Evolutionary conservation across 2,888 invertebrate species (phyloP).

Genomic region (Harpalus rufipes): DNA sequence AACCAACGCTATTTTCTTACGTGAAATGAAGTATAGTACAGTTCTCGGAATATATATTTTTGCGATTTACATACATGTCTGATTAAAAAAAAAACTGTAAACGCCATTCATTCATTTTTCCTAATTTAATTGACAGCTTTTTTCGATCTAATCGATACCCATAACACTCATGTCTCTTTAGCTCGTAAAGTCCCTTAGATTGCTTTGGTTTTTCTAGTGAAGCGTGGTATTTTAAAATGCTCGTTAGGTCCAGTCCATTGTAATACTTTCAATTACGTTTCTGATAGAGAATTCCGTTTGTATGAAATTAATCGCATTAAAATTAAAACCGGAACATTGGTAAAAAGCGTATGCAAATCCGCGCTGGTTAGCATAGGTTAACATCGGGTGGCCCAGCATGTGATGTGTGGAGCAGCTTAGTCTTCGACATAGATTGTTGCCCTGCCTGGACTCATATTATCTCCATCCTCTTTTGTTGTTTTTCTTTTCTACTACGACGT

Average conservation of each 20-base stretch:
- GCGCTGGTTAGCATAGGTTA: slow-evolving; percentile 72
- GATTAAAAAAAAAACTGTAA: background rate
- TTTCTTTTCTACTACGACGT: no score
- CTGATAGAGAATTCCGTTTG: slow-evolving; percentile 66
- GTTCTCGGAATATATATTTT: background rate
- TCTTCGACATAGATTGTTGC: slow-evolving; percentile 16
- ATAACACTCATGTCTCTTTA: slow-evolving; percentile 22
- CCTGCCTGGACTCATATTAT: background rate
- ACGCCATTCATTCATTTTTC: background rate
- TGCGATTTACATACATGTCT: no score
- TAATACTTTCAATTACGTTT: slow-evolving; percentile 65
- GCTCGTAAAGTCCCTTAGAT: slow-evolving; percentile 22
- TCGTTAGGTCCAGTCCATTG: slow-evolving; percentile 57
- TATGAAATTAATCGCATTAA: slow-evolving; percentile 71
- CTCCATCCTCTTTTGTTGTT: no score
- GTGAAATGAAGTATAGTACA: no score
- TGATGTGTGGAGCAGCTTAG: background rate
- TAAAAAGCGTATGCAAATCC: slow-evolving; percentile 72
- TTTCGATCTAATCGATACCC: background rate
- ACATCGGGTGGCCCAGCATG: slow-evolving; percentile 57
- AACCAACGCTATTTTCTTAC: no score
- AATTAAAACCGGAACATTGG: slow-evolving; percentile 72
- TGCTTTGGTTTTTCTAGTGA: slow-evolving; percentile 37
- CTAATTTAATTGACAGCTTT: background rate
- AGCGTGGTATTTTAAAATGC: slow-evolving; percentile 56